phyloP scores from a whole-genome alignment of 2,113 vertebrate species.

The Desmodus rotundus region DNA sequence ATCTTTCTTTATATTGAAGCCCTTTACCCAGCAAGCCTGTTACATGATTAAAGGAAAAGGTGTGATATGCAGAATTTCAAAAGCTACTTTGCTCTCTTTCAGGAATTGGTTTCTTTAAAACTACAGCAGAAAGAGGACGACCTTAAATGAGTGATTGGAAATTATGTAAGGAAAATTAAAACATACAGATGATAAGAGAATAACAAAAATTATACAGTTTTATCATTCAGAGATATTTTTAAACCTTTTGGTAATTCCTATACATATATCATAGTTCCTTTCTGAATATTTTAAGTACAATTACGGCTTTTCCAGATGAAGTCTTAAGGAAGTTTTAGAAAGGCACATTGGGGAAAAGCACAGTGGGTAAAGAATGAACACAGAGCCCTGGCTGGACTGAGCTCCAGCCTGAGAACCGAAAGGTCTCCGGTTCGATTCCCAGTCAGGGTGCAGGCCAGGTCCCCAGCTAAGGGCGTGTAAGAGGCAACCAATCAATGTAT shows the following conservation, averaged over 20 bases:
- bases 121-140: neutral
- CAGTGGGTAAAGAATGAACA: neutral
- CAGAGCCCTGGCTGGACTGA: too few relatives aligned
- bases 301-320: neutral
- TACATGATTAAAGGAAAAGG: slow-evolving; percentile 21
- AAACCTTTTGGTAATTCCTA: neutral
- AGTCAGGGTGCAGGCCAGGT: too few relatives aligned
- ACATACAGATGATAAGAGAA: neutral
- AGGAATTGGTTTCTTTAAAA: neutral
- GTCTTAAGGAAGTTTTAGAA: neutral
- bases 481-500: too few relatives aligned
- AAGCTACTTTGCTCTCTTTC: neutral
- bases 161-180: neutral
- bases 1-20: neutral
- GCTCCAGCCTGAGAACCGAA: too few relatives aligned
- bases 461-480: too few relatives aligned
- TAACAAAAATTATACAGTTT: neutral
- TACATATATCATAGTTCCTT: neutral
- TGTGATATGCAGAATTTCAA: neutral
- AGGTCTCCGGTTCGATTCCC: too few relatives aligned
- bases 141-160: neutral
- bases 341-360: neutral
- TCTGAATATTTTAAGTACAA: neutral
- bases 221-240: neutral
- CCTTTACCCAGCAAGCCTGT: neutral